Conservation (phyloP, 2,888 invertebrate species). For the Camptogramma bilineatum region DNA sequence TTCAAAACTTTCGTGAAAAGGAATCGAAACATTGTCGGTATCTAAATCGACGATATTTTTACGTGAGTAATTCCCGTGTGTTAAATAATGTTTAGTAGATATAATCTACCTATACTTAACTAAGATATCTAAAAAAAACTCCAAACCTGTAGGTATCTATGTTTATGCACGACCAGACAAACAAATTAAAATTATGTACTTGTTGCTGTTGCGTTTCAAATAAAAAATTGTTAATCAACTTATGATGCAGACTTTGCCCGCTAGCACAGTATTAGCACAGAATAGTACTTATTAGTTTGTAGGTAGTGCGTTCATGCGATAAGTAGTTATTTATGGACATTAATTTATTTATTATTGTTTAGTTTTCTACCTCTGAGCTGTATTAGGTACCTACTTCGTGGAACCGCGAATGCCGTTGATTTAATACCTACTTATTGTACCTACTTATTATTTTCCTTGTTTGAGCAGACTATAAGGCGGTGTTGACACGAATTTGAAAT, state of each 20-base stretch:
- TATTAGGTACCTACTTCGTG: not conserved
- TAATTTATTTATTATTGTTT: not conserved
- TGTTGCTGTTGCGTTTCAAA: not conserved
- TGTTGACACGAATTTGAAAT: not conserved
- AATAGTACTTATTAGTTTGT: not conserved
- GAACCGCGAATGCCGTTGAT: not conserved
- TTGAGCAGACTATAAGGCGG: not conserved
- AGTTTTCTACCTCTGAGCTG: not conserved
- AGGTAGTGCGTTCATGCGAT: conserved; percentile 1
- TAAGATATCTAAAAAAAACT: no score
- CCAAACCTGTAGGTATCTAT: no score
- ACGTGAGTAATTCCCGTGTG: no score
- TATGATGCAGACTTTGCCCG: not conserved
- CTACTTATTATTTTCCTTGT: not conserved
- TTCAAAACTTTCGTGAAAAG: no score
- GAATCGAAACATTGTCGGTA: no score
- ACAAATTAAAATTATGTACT: not conserved
- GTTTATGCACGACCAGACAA: no score
- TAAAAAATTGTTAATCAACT: not conserved
- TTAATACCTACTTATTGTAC: not conserved
- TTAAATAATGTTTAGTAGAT: no score
- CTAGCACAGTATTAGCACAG: not conserved
- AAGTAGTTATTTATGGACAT: conserved; percentile 9
- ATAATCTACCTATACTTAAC: no score
- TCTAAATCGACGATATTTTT: no score